Evolutionary conservation across 2,797 vertebrate genomes (phyloP), one percentile per base, ranked within the genome.

Genomic region (Rhynchotus rufescens): DNA sequence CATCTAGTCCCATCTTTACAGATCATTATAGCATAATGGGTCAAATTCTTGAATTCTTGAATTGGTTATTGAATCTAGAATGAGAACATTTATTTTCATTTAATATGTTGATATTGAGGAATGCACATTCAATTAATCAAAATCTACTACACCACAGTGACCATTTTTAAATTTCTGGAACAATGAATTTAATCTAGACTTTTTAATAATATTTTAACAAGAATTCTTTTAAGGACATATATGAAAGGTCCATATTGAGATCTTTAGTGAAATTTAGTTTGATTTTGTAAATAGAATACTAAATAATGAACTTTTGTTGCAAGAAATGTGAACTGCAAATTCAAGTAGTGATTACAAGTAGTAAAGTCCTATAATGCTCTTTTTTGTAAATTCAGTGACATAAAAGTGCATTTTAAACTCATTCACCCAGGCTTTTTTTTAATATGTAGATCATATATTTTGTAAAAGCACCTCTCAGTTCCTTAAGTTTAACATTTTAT

Each of bases 171-270:
- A 81, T 92, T 19, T 71, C 78, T 80, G 38, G 74, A n/a, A n/a
- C 6, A 62, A 56, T 36, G 1, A 87, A 83, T 84, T 92, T 52
- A 79, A 81, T 87, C 83, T 61, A 51, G 56, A 65, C 2, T 23
- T 34, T 87, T 92, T 75, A 40, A 32, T 80, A 85, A 54, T 44
- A 68, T 76, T 89, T 94, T 75, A 40, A 80, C 62, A 82, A 60
- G 45, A 83, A 66, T 73, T 83, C 19, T 83, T 73, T 80, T 32
- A 59, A 21, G 54, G 22, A 68, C 2, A 56, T 65, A 45, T 21
- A 32, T 60, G 42, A 44, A 72, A 38, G 20, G 3, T 68, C 51
- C 4, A 6, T 75, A 65, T 13, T 82, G 80, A 83, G 4, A 1
- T 0, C 21, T 66, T 80, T 40, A 77, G 64, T 91, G 64, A 77